A percentile compares a stretch with the other conserved stretches of the same genome.
These are phyloP conservation scores for Novumbra hubbsi DNA, from an alignment of 2,797 vertebrate genomes.

Conservation along the genomic window DNA sequence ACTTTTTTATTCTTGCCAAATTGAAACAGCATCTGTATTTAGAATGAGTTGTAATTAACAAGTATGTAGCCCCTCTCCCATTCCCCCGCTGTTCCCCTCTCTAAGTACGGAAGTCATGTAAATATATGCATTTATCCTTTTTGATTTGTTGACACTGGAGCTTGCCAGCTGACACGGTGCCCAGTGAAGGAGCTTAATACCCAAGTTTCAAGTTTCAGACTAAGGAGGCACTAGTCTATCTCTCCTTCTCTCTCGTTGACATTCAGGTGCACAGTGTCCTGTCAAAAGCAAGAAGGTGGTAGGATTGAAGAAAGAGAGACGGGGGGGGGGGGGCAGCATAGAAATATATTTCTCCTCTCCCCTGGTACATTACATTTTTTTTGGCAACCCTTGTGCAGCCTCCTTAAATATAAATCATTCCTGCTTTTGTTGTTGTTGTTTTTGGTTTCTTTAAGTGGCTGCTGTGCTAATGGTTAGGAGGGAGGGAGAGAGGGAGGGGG, in stretches of 20 bases:
- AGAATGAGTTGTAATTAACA: slow-evolving; percentile 74
- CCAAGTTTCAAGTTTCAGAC: slow-evolving; percentile 33
- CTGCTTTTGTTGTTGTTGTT: slow-evolving; percentile 53
- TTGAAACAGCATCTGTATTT: slow-evolving; percentile 73
- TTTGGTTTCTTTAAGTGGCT: slow-evolving; percentile 60
- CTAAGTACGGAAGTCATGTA: slow-evolving; percentile 58
- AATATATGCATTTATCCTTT: slow-evolving; percentile 73
- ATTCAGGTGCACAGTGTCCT: slow-evolving; percentile 60
- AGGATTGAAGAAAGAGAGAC: slow-evolving; percentile 1
- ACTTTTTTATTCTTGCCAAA: slow-evolving; percentile 68
- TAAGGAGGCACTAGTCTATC: slow-evolving; percentile 12
- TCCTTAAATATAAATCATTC: slow-evolving; percentile 68
- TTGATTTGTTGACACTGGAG: slow-evolving; percentile 71
- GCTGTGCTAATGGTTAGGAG: slow-evolving; percentile 53
- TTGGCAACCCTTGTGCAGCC: slow-evolving; percentile 61
- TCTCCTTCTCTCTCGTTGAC: slow-evolving; percentile 51
- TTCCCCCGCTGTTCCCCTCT: slow-evolving; percentile 3
- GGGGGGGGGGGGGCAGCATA: slow-evolving; percentile 31
- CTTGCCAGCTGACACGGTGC: slow-evolving; percentile 72
- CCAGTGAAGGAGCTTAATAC: slow-evolving; percentile 57
- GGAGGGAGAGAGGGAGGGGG: slow-evolving; percentile 32
- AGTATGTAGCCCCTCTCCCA: slow-evolving; percentile 37
- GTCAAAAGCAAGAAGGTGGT: slow-evolving; percentile 30
- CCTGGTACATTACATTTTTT: slow-evolving; percentile 47
- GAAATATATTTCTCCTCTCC: slow-evolving; percentile 40